phyloP scores from a whole-genome alignment of 2,797 vertebrate species.

The Novumbra hubbsi region DNA sequence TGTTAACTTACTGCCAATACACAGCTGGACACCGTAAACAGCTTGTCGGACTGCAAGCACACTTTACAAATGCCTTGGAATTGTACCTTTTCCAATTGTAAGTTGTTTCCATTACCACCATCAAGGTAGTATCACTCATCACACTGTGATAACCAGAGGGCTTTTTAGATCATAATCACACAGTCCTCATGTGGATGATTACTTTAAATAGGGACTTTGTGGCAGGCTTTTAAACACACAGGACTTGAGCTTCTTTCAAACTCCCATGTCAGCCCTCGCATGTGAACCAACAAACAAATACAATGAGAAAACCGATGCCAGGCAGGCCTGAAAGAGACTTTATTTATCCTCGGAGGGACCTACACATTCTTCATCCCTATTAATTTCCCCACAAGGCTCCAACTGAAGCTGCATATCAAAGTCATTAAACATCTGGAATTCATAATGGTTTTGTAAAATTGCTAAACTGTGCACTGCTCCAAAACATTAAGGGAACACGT shows the following conservation, averaged over 20 bases:
- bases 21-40: too few species aligned
- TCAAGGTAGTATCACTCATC: not conserved
- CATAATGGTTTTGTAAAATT: constrained; percentile 48
- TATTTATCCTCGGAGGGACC: constrained; percentile 52
- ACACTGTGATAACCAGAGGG: not conserved
- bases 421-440: constrained; percentile 64
- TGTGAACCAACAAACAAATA: constrained; percentile 43
- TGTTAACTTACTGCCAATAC: too few species aligned
- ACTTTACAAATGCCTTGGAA: too few species aligned
- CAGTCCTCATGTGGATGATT: not conserved
- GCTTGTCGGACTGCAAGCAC: too few species aligned
- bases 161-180: not conserved
- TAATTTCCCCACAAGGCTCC: constrained; percentile 49
- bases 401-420: constrained; percentile 54
- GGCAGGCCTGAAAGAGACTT: constrained; percentile 24
- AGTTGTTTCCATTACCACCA: not conserved
- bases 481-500: too few species aligned
- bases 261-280: constrained; percentile 29
- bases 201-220: not conserved
- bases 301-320: constrained; percentile 29
- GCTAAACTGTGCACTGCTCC: too few species aligned
- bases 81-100: too few species aligned
- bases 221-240: not conserved
- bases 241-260: constrained; percentile 20
- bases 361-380: constrained; percentile 52